A percentile compares a stretch with the other conserved stretches of the same genome.
These are phyloP conservation scores for Pseudoatta argentina DNA, from an alignment of 1,140 invertebrate genomes.

Conservation along the genomic window DNA sequence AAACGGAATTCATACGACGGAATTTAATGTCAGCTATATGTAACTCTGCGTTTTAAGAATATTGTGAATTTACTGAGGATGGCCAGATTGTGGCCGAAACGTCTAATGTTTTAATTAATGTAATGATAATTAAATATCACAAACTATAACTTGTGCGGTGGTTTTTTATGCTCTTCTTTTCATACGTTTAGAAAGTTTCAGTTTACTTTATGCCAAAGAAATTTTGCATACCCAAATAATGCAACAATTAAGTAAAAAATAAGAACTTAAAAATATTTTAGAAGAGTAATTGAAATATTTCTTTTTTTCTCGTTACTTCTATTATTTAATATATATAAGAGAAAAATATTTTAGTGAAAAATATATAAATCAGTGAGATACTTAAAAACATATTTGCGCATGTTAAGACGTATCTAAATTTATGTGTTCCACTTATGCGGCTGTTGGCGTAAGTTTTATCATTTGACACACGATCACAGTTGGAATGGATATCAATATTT, in stretches of 20 bases:
- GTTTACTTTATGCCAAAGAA: background rate
- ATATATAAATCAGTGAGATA: background rate
- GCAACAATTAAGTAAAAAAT: background rate
- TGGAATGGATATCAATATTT: conserved; percentile 40
- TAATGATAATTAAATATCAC: too few relatives aligned
- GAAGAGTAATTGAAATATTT: background rate
- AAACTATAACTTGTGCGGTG: too few relatives aligned
- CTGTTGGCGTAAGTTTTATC: conserved; percentile 27
- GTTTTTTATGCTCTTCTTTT: too few relatives aligned
- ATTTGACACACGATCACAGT: conserved; percentile 24
- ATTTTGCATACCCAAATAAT: background rate
- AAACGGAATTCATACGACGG: too few relatives aligned
- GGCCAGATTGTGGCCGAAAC: too few relatives aligned
- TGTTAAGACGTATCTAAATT: background rate
- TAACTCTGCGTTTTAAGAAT: too few relatives aligned
- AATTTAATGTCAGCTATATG: too few relatives aligned
- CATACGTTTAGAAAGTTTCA: background rate
- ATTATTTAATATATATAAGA: background rate
- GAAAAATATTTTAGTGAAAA: background rate
- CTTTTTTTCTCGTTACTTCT: background rate
- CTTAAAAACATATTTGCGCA: background rate
- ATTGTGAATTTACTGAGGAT: too few relatives aligned
- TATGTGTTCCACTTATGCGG: background rate
- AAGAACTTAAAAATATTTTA: background rate
- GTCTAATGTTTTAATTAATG: too few relatives aligned